Conservation (phyloP, 2,797 vertebrate species). For the Champsocephalus gunnari region DNA sequence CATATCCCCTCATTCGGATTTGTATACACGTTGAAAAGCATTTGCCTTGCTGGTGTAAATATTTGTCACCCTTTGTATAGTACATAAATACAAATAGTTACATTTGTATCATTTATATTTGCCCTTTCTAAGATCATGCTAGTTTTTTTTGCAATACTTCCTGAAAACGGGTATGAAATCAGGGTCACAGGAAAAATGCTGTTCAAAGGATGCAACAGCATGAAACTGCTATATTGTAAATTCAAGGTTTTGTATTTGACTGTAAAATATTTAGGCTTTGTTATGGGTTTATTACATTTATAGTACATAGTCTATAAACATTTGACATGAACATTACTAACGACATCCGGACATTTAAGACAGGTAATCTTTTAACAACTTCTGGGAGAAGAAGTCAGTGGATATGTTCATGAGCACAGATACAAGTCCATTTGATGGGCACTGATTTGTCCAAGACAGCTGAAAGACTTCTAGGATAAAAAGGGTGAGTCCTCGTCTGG, state of each 20-base stretch:
- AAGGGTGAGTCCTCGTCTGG: too few relatives aligned
- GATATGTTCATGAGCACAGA: too few relatives aligned
- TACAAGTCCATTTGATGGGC: too few relatives aligned
- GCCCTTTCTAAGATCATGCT: not conserved
- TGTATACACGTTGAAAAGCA: slow-evolving; percentile 13
- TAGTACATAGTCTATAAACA: slow-evolving; percentile 77
- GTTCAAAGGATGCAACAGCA: not conserved
- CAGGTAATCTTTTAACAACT: too few relatives aligned
- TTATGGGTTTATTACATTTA: slow-evolving; percentile 56
- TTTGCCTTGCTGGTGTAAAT: slow-evolving; percentile 46
- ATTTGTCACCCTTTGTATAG: slow-evolving; percentile 59
- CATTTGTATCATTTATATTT: slow-evolving; percentile 21
- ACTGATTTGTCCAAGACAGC: too few relatives aligned
- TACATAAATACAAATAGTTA: slow-evolving; percentile 48
- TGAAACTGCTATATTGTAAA: not conserved
- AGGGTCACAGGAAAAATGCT: not conserved
- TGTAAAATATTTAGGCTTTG: not conserved
- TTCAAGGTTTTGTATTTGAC: not conserved
- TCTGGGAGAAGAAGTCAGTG: too few relatives aligned
- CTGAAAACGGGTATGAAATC: not conserved
- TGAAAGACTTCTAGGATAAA: too few relatives aligned
- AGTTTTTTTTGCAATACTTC: not conserved
- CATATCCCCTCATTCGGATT: not conserved
- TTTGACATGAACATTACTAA: slow-evolving; percentile 48
- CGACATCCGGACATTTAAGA: slow-evolving; percentile 35